Evolutionary conservation across 2,888 invertebrate species (phyloP).

Genomic region (Catocala sponsa): DNA sequence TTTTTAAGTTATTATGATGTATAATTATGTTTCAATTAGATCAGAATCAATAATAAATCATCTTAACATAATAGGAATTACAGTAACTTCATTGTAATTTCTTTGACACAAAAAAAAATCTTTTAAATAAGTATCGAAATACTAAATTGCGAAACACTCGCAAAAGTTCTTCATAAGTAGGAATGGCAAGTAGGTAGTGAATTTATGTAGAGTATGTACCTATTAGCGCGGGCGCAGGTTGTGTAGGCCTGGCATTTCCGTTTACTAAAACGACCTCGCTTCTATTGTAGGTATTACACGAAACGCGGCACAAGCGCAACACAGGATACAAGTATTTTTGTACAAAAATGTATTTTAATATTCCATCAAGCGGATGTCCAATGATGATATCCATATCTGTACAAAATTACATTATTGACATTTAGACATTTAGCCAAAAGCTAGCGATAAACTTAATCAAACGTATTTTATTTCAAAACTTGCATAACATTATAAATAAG

Average conservation of each 20-base stretch:
- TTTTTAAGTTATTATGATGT: too few relatives aligned
- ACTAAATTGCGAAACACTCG: neutral
- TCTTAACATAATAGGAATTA: too few relatives aligned
- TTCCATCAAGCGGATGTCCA: constrained; percentile 7
- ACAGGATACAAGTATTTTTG: constrained; percentile 30
- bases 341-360: constrained; percentile 5
- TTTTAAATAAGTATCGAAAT: too few relatives aligned
- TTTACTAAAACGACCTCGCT: constrained; percentile 44
- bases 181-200: constrained; percentile 23
- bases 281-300: constrained; percentile 33
- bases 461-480: neutral
- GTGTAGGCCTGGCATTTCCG: constrained; percentile 69
- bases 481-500: too few relatives aligned
- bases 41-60: too few relatives aligned
- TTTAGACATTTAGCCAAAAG: too few relatives aligned
- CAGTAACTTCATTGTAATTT: too few relatives aligned
- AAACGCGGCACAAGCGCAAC: constrained; percentile 11
- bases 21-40: too few relatives aligned
- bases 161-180: neutral
- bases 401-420: neutral
- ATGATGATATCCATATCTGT: neutral
- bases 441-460: too few relatives aligned
- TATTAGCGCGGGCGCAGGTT: constrained; percentile 55
- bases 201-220: constrained; percentile 35
- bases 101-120: too few relatives aligned